Percentiles rank a stretch among this genome's conserved stretches.
These are phyloP conservation scores for Adelognathus sp. DNA, from an alignment of 2,888 invertebrate species.

Conservation along the genomic window DNA sequence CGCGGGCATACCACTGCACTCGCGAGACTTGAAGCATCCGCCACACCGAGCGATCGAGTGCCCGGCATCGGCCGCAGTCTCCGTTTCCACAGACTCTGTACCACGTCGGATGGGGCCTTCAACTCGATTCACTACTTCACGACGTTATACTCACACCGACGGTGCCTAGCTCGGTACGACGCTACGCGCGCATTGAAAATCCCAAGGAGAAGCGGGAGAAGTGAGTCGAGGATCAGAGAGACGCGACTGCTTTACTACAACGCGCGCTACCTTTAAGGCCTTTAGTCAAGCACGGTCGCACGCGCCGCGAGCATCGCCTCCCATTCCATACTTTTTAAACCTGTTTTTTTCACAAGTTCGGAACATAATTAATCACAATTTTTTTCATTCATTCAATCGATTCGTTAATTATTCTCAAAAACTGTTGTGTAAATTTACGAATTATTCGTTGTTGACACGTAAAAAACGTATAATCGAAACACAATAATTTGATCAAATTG, in stretches of 20 bases:
- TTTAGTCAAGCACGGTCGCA: conserved; percentile 75
- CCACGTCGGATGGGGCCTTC: conserved; percentile 18
- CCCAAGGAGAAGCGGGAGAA: conserved; percentile 48
- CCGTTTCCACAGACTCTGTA: background rate
- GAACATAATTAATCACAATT: background rate
- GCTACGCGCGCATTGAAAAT: conserved; percentile 68
- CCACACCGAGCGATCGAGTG: conserved; percentile 28
- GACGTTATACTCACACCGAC: conserved; percentile 35
- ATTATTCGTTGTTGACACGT: no score
- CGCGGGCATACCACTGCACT: conserved; percentile 49
- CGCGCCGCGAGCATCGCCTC: conserved; percentile 69
- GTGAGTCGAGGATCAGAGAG: conserved; percentile 46
- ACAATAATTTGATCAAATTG: no score
- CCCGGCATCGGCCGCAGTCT: background rate
- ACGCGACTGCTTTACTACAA: conserved; percentile 57
- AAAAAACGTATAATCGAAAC: no score
- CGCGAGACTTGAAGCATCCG: conserved; percentile 21
- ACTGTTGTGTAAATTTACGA: no score
- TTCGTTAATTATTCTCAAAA: no score
- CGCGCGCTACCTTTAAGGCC: conserved; percentile 70
- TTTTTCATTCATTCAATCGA: no score
- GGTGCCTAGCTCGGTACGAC: conserved; percentile 12
- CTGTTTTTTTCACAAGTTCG: conserved; percentile 34
- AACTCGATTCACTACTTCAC: conserved; percentile 29
- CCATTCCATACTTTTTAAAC: conserved; percentile 49